Conservation (phyloP, 2,888 invertebrate species). For the Argyresthia albistria region DNA sequence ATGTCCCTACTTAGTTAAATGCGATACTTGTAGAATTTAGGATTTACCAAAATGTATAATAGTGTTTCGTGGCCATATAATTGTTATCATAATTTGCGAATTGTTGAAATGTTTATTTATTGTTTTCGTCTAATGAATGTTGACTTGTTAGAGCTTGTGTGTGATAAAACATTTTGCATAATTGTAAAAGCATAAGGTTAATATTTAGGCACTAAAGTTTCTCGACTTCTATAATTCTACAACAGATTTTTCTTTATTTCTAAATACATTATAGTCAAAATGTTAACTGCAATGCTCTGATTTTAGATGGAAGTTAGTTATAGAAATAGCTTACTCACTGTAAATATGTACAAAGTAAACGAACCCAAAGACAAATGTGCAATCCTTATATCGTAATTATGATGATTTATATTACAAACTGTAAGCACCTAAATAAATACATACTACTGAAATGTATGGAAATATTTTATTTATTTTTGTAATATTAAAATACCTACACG, state of each 20-base stretch:
- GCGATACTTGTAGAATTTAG: neutral
- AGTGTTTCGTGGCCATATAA: slow-evolving; percentile 7
- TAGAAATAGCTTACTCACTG: slow-evolving; percentile 8
- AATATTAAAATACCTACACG: too few relatives aligned
- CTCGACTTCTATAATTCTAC: neutral
- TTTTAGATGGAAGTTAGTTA: too few relatives aligned
- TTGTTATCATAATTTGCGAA: slow-evolving; percentile 8
- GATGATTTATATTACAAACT: slow-evolving; percentile 1
- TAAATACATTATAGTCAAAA: too few relatives aligned
- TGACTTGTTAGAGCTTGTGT: neutral
- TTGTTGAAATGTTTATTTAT: slow-evolving; percentile 11
- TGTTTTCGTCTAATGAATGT: slow-evolving; percentile 8
- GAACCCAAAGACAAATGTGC: slow-evolving; percentile 64
- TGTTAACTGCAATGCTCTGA: too few relatives aligned
- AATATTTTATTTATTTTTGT: neutral
- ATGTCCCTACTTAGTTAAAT: too few relatives aligned
- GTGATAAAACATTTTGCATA: neutral
- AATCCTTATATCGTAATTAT: slow-evolving; percentile 46
- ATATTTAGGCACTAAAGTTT: neutral
- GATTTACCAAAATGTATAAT: neutral
- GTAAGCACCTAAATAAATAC: slow-evolving; percentile 5
- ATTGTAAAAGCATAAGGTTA: neutral
- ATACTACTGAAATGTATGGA: neutral
- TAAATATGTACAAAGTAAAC: slow-evolving; percentile 24
- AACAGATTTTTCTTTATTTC: too few relatives aligned